Conservation (phyloP, 2,888 invertebrate species). For the Exocentrus adspersus region DNA sequence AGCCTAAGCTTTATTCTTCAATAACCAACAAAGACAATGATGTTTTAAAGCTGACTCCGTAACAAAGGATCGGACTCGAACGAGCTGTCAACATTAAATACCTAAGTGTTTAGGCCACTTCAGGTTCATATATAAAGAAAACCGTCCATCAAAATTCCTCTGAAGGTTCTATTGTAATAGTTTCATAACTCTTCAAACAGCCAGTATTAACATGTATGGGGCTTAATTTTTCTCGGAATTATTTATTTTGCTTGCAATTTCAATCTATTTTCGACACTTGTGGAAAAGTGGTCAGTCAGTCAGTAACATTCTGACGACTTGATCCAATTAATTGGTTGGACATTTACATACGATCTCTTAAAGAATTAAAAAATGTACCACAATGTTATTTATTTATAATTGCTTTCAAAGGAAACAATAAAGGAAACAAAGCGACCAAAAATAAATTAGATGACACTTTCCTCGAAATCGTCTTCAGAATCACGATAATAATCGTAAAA, state of each 20-base stretch:
- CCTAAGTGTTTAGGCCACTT: constrained; percentile 55
- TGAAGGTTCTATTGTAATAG: constrained; percentile 38
- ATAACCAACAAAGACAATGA: constrained; percentile 53
- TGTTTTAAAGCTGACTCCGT: constrained; percentile 53
- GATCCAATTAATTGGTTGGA: no score
- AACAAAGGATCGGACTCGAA: constrained; percentile 44
- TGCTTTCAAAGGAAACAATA: no score
- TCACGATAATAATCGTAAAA: no score
- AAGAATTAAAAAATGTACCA: no score
- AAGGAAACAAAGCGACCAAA: not conserved
- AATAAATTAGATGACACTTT: no score
- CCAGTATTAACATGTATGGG: constrained; percentile 15
- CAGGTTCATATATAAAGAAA: constrained; percentile 46
- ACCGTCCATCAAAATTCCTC: constrained; percentile 43
- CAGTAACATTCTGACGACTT: no score
- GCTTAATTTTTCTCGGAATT: constrained; percentile 14
- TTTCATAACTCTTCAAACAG: constrained; percentile 26
- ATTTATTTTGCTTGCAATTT: constrained; percentile 6
- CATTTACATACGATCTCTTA: no score
- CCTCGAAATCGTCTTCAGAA: no score
- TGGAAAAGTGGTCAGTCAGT: no score
- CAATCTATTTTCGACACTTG: not conserved
- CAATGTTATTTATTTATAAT: no score
- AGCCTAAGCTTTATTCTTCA: constrained; percentile 41
- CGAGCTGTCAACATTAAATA: constrained; percentile 53